Conservation (phyloP, 2,797 vertebrate species). For the Sebastes steindachneri region DNA sequence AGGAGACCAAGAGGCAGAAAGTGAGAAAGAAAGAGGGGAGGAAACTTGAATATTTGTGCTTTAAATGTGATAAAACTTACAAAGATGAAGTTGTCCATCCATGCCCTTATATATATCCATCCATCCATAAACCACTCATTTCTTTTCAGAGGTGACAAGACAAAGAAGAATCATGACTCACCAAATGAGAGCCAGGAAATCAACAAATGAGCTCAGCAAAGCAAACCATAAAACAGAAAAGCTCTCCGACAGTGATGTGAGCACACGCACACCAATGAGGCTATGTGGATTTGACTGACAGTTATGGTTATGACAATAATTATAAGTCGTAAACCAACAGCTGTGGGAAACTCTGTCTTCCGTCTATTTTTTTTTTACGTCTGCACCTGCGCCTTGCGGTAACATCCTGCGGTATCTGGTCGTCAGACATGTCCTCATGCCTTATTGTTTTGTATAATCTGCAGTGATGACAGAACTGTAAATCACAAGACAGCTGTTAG, state of each 20-base stretch:
- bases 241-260: slow-evolving; percentile 29
- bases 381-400: slow-evolving; percentile 48
- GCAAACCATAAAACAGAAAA: slow-evolving; percentile 15
- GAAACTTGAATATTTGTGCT: slow-evolving; percentile 2
- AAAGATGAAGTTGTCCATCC: slow-evolving; percentile 11
- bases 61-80: slow-evolving; percentile 6
- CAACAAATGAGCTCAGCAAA: slow-evolving; percentile 29
- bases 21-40: not conserved
- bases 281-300: slow-evolving; percentile 50
- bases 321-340: slow-evolving; percentile 68
- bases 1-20: not conserved
- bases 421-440: slow-evolving; percentile 14
- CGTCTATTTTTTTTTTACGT: slow-evolving; percentile 11
- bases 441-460: slow-evolving; percentile 54
- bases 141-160: not conserved
- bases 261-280: slow-evolving; percentile 45
- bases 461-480: slow-evolving; percentile 53
- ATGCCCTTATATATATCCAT: not conserved
- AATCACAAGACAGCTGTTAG: slow-evolving; percentile 66
- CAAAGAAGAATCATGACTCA: slow-evolving; percentile 36
- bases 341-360: slow-evolving; percentile 49
- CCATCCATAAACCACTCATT: not conserved
- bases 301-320: slow-evolving; percentile 71
- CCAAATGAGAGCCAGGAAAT: slow-evolving; percentile 14
- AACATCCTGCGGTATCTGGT: slow-evolving; percentile 34